phyloP scores from a whole-genome alignment of 2,113 vertebrate genomes.

The Aspiorhynchus laticeps region DNA sequence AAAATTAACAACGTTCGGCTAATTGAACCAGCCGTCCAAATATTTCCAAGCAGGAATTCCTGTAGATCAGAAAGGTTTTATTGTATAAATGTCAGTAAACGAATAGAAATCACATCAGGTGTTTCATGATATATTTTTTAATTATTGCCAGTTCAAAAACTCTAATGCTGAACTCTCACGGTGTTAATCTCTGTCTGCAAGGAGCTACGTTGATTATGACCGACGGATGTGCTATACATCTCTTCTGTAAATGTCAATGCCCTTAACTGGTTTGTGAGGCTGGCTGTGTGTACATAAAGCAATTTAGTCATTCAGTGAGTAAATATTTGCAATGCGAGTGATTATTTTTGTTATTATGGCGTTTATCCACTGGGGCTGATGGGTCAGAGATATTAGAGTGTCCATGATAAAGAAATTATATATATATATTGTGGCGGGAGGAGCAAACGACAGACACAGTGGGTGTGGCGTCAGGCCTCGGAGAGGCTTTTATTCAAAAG shows the following conservation, averaged over 20 bases:
- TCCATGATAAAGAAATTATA: not conserved
- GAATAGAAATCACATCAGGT: slow-evolving; percentile 52
- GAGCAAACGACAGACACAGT: too few species aligned
- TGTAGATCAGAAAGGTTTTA: slow-evolving; percentile 26
- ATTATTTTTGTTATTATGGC: not conserved
- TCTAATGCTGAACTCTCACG: slow-evolving; percentile 34
- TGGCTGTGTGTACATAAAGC: not conserved
- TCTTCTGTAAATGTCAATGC: slow-evolving; percentile 39
- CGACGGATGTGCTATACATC: not conserved
- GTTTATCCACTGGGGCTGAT: not conserved
- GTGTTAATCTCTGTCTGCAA: not conserved
- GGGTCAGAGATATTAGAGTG: not conserved
- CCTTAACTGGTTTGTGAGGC: not conserved
- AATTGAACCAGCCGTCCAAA: slow-evolving; percentile 57
- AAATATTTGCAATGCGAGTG: slow-evolving; percentile 9
- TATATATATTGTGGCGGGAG: too few species aligned
- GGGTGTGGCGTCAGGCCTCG: too few species aligned
- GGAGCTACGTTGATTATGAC: not conserved
- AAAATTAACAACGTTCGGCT: slow-evolving; percentile 57
- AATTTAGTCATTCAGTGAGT: not conserved
- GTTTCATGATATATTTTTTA: slow-evolving; percentile 13
- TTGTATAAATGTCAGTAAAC: slow-evolving; percentile 59
- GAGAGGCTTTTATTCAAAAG: too few species aligned
- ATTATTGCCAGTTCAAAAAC: not conserved
- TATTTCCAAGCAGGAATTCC: slow-evolving; percentile 40